phyloP scores from a whole-genome alignment of 2,113 vertebrate genomes.

The Terrapene triunguis region DNA sequence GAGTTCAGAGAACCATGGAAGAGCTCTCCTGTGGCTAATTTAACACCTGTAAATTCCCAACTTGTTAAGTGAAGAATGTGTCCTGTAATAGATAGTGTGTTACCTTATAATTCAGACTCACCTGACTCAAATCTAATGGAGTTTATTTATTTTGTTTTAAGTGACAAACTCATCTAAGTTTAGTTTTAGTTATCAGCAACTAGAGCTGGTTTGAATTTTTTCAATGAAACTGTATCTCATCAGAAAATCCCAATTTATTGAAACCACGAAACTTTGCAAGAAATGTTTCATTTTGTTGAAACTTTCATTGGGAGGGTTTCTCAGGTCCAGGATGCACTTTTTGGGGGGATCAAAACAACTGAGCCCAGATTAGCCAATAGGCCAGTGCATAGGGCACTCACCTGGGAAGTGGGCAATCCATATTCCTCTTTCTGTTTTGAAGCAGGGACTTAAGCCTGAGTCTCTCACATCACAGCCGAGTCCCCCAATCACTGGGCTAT shows the following conservation, averaged over 20 bases:
- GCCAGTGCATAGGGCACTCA: neutral
- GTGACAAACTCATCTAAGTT: neutral
- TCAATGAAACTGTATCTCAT: neutral
- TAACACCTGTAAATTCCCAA: constrained; percentile 18
- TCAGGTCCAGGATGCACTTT: neutral
- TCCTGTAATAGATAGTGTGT: neutral
- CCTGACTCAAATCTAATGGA: neutral
- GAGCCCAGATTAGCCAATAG: neutral
- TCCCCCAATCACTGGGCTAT: neutral
- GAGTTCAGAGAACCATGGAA: neutral
- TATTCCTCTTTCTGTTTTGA: neutral
- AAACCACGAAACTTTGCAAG: neutral
- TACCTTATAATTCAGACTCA: constrained; percentile 35
- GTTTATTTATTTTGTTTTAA: constrained; percentile 25
- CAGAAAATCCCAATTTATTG: neutral
- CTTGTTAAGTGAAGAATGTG: neutral
- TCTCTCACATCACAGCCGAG: neutral
- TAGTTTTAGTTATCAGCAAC: neutral
- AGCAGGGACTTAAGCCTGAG: neutral
- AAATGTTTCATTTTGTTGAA: neutral
- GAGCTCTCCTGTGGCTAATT: constrained; percentile 7
- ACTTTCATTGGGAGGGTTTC: neutral
- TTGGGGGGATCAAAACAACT: neutral
- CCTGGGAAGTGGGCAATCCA: too few species aligned
- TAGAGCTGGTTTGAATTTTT: constrained; percentile 28